phyloP scores from a whole-genome alignment of 2,888 invertebrate species.

The Steromphala cineraria region DNA sequence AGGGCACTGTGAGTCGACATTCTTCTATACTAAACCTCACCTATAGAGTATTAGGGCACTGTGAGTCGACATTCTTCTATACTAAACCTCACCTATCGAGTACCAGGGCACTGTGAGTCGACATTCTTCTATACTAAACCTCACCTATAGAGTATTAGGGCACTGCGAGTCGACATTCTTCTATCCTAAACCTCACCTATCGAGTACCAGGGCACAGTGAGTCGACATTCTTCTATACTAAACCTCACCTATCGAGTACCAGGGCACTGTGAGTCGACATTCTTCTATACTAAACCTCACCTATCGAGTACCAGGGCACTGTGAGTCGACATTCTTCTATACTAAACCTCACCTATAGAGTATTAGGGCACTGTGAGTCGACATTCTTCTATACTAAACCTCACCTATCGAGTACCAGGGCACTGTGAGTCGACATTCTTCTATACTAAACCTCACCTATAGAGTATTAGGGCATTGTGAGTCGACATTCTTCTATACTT shows the following conservation, averaged over 20 bases:
- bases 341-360: not conserved
- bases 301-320: not conserved
- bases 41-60: not conserved
- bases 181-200: not conserved
- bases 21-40: not conserved
- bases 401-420: not conserved
- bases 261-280: slow-evolving; percentile 2
- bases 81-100: not conserved
- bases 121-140: slow-evolving; percentile 13
- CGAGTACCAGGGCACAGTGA: not conserved
- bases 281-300: not conserved
- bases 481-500: slow-evolving; percentile 5
- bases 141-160: not conserved
- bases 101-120: slow-evolving; percentile 1
- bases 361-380: slow-evolving; percentile 2
- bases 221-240: slow-evolving; percentile 7
- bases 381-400: slow-evolving; percentile 13
- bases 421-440: slow-evolving; percentile 12
- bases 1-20: slow-evolving; percentile 2
- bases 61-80: slow-evolving; percentile 12
- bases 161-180: slow-evolving; percentile 12
- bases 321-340: slow-evolving; percentile 12
- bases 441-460: not conserved
- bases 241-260: not conserved
- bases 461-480: not conserved